Evolutionary conservation across 2,113 vertebrate species (phyloP), one percentile per base, ranked within the genome.

Genomic region (Nothocercus julius): DNA sequence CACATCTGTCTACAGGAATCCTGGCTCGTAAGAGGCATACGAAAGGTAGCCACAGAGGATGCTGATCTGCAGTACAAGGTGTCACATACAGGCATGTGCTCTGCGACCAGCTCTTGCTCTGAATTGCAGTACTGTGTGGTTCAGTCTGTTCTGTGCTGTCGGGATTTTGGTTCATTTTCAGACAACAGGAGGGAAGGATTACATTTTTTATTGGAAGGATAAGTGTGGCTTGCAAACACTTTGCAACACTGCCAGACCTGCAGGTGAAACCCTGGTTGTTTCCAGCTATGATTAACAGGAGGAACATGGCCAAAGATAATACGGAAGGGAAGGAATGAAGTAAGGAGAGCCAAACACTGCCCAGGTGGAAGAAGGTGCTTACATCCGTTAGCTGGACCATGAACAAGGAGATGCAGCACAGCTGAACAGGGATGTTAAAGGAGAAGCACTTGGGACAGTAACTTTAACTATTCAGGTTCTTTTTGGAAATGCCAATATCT

Each of bases 241-340:
- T 63, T 69, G 92, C 92, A 72, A 11, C 24, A 1, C 59, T 78
- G 94, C 95, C 94, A 87, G 93, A 63, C 49, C 79, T 94, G 92
- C 96, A 95, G 95, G 96, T 96, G 94, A 93, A 95, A 84, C 82
- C 47, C 79, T 90, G 89, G 78, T 56, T 18, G 47, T 72, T 94
- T 75, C 85, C 92, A 92, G 93, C 83, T 4, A 0, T 5, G 83
- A 59, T 79, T 53, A 94, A 82, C 58, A 25, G 62, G 27, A 73
- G 93, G 90, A 75, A 16, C 58, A 17, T 0, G 2, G 90, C 94
- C 94, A 95, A 79, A 45, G 85, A 73, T 68, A 86, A 90, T 49
- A 78, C 12, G 49, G 76, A 32, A 53, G 91, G 78, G 91, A 85
- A 87, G 59, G 90, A 89, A 47, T 68, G 79, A 85, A 38, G 38